These are phyloP conservation scores for Trachelipus rathkii DNA, from an alignment of 1,140 invertebrate genomes.

Conservation along the genomic window DNA sequence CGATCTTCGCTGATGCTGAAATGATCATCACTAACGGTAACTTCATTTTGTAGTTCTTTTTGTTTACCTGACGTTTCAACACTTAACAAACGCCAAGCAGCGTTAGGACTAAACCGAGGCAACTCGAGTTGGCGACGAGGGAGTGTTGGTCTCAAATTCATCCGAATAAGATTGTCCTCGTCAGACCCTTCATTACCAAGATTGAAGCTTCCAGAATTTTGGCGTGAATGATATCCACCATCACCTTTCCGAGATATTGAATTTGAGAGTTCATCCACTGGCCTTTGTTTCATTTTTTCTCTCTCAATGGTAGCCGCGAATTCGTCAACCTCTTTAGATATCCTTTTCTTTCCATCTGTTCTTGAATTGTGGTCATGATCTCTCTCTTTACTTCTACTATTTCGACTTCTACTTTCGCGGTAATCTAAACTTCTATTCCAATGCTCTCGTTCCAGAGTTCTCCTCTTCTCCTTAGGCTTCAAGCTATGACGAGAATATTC, in stretches of 20 bases:
- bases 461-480: slow-evolving; percentile 32
- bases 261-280: slow-evolving; percentile 26
- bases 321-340: slow-evolving; percentile 40
- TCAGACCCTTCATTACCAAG: slow-evolving; percentile 38
- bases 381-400: slow-evolving; percentile 9
- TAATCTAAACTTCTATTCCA: slow-evolving; percentile 16
- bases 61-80: slow-evolving; percentile 29
- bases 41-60: slow-evolving; percentile 27
- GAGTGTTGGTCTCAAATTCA: slow-evolving; percentile 68
- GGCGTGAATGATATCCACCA: slow-evolving; percentile 41
- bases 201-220: slow-evolving; percentile 42
- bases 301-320: slow-evolving; percentile 36
- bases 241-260: slow-evolving; percentile 37
- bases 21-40: slow-evolving; percentile 45
- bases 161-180: slow-evolving; percentile 57
- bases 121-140: slow-evolving; percentile 68
- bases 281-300: slow-evolving; percentile 32
- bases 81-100: slow-evolving; percentile 66
- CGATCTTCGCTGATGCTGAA: slow-evolving; percentile 54
- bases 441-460: slow-evolving; percentile 19
- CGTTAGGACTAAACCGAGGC: slow-evolving; percentile 64
- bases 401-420: not conserved
- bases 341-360: slow-evolving; percentile 25
- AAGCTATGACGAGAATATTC: slow-evolving; percentile 38
- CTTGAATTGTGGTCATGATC: slow-evolving; percentile 7